phyloP scores from a whole-genome alignment of 2,888 invertebrate species.

The Diabrotica balteata region DNA sequence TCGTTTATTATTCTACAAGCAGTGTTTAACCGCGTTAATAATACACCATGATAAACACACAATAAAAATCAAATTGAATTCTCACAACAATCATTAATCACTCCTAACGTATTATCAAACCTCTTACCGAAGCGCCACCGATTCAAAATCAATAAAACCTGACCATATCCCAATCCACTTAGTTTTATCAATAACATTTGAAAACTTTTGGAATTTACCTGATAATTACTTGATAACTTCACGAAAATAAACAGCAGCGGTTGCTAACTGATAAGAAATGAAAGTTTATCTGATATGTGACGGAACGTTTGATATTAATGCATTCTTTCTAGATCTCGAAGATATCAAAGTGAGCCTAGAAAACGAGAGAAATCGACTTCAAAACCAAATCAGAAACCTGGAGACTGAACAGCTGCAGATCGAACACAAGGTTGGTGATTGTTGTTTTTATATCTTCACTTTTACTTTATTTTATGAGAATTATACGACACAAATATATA shows the following conservation, averaged over 20 bases:
- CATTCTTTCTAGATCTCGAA: constrained; percentile 68
- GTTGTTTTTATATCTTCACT: too few species aligned
- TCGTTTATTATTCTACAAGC: too few species aligned
- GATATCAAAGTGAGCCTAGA: constrained; percentile 79
- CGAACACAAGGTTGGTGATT: constrained; percentile 65
- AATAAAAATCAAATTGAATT: constrained; percentile 1
- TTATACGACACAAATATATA: too few species aligned
- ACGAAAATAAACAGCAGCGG: not conserved
- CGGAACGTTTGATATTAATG: constrained; percentile 9
- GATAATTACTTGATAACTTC: not conserved
- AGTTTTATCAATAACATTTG: constrained; percentile 24
- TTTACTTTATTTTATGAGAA: too few species aligned
- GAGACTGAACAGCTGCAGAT: constrained; percentile 76
- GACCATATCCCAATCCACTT: constrained; percentile 13
- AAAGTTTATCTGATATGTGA: constrained; percentile 7
- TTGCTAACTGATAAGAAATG: constrained; percentile 1
- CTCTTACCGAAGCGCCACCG: not conserved
- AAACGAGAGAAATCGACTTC: constrained; percentile 76
- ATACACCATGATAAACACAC: not conserved
- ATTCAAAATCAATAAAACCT: constrained; percentile 7
- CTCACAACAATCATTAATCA: constrained; percentile 7
- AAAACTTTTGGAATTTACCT: not conserved
- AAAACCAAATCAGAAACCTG: constrained; percentile 73
- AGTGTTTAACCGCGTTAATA: too few species aligned
- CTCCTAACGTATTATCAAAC: not conserved